These are phyloP conservation scores for Xestoiulus laeticollis DNA, from an alignment of 2,888 invertebrate species.

Conservation along the genomic window DNA sequence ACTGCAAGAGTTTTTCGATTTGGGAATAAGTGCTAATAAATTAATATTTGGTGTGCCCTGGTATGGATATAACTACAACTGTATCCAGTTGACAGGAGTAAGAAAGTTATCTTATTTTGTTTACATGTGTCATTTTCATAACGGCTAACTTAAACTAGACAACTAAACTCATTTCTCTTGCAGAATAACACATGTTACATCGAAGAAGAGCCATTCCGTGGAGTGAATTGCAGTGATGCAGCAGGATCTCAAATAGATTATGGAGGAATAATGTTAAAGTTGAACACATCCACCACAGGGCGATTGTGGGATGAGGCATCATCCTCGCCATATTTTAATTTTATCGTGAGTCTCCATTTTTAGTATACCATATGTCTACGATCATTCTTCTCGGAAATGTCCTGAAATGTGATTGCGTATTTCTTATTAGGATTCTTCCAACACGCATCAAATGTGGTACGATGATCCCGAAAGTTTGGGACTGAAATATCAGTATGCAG, in stretches of 20 bases:
- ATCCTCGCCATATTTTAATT: constrained; percentile 62
- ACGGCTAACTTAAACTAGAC: not conserved
- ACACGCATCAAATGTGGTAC: constrained; percentile 62
- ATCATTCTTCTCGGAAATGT: not conserved
- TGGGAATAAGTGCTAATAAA: constrained; percentile 61
- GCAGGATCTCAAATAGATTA: constrained; percentile 61
- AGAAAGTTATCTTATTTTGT: not conserved
- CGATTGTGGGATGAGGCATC: constrained; percentile 61
- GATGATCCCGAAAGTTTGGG: constrained; percentile 62
- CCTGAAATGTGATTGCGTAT: not conserved
- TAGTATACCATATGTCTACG: no score
- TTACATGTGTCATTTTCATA: not conserved
- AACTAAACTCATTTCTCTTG: constrained; percentile 45
- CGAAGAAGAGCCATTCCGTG: constrained; percentile 63
- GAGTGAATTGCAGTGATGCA: constrained; percentile 65
- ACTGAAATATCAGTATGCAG: constrained; percentile 61
- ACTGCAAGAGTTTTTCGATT: constrained; percentile 60
- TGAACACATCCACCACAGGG: constrained; percentile 58
- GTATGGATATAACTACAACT: constrained; percentile 65
- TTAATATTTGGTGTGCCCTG: constrained; percentile 65
- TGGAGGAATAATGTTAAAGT: constrained; percentile 50
- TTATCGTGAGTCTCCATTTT: constrained; percentile 58
- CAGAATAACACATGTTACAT: constrained; percentile 61
- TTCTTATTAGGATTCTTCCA: not conserved
- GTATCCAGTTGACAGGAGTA: constrained; percentile 58